Evolutionary conservation across 2,797 vertebrate species (phyloP).

Genomic region (Lateolabrax maculatus): DNA sequence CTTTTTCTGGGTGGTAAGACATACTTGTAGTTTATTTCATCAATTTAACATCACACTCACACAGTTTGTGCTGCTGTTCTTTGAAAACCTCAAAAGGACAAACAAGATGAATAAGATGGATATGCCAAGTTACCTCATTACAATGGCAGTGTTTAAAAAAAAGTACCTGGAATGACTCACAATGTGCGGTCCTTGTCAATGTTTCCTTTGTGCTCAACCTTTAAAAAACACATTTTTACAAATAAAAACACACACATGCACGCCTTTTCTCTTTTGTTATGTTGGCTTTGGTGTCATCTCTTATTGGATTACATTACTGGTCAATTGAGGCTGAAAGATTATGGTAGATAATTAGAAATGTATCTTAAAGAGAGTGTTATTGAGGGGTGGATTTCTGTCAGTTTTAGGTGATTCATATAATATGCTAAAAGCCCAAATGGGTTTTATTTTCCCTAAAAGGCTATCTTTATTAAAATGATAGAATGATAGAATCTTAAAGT

Average conservation of each 20-base stretch:
- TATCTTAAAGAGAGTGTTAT: neutral
- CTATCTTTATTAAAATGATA: slow-evolving; percentile 1
- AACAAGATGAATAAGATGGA: neutral
- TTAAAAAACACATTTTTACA: neutral
- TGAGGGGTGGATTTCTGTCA: neutral
- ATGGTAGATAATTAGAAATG: slow-evolving; percentile 1
- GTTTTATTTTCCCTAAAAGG: neutral
- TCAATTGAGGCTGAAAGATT: neutral
- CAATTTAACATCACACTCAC: neutral
- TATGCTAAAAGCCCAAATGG: slow-evolving; percentile 6
- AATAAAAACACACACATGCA: neutral
- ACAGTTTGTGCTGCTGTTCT: neutral
- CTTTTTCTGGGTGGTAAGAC: neutral
- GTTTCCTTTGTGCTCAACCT: neutral
- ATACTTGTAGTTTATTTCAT: neutral
- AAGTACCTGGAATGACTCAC: neutral
- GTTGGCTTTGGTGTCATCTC: neutral
- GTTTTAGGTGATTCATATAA: slow-evolving; percentile 2
- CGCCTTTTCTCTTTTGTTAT: neutral
- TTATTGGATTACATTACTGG: slow-evolving; percentile 10
- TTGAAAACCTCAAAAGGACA: neutral
- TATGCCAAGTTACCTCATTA: neutral
- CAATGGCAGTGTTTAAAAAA: neutral
- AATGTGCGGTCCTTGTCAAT: too few relatives aligned
- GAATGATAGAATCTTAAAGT: slow-evolving; percentile 13